Evolutionary conservation across 2,888 invertebrate genomes (phyloP).

Genomic region (Sminthurides aquaticus): DNA sequence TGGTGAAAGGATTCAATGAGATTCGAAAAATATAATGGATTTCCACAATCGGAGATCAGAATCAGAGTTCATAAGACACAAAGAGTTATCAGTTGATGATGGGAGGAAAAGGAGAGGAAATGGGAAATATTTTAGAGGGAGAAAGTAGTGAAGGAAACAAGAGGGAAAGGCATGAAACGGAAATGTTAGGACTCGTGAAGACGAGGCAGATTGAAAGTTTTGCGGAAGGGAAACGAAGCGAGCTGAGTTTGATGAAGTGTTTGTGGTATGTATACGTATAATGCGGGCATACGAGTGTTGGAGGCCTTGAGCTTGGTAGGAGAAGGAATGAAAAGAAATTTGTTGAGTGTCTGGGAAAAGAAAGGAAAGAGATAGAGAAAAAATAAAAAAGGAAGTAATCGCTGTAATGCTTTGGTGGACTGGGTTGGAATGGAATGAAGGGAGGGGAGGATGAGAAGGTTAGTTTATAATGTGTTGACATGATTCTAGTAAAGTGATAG

Average conservation of each 20-base stretch:
- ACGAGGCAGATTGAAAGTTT: background rate
- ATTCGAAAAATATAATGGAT: no score
- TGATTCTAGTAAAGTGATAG: background rate
- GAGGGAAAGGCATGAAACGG: background rate
- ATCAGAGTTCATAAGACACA: no score
- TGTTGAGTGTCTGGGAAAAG: background rate
- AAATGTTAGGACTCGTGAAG: no score
- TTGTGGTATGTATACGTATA: background rate
- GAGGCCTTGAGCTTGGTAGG: background rate
- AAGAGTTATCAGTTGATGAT: no score
- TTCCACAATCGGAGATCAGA: no score
- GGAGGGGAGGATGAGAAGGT: background rate
- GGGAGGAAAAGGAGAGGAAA: background rate
- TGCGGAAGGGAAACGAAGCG: background rate
- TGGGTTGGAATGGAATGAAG: background rate
- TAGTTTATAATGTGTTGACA: background rate
- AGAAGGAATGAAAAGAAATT: background rate
- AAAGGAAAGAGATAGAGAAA: no score
- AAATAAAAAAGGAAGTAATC: background rate
- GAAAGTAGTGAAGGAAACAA: background rate
- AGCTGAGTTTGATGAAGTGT: background rate
- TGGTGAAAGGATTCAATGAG: no score
- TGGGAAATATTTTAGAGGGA: background rate
- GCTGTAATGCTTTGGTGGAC: background rate
- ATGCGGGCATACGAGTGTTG: no score